Conservation (phyloP, 2,797 vertebrate species). For the Alexandromys oeconomus region DNA sequence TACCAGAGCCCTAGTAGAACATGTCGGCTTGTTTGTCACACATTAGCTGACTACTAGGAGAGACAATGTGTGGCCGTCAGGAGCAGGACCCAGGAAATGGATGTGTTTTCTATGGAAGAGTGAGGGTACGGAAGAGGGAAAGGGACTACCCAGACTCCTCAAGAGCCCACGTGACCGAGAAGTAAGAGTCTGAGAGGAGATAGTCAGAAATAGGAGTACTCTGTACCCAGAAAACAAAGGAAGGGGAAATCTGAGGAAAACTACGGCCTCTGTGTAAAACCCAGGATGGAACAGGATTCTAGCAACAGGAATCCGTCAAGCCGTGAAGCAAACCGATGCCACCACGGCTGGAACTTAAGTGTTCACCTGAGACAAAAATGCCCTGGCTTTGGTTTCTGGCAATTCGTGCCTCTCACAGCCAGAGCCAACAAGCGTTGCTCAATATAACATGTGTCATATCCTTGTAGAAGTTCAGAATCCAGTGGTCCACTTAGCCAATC, state of each 20-base stretch:
- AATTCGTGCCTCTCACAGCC: slow-evolving; percentile 30
- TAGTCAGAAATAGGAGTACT: neutral
- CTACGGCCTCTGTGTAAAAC: accelerated
- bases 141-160: neutral
- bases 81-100: neutral
- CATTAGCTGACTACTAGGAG: neutral
- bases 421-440: neutral
- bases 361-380: neutral
- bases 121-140: neutral
- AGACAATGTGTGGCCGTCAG: neutral
- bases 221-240: neutral
- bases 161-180: neutral
- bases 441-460: neutral
- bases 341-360: neutral
- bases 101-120: neutral
- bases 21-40: neutral
- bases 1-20: neutral
- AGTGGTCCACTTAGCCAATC: neutral
- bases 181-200: neutral
- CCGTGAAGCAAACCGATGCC: neutral
- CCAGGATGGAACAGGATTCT: neutral
- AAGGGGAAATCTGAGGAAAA: neutral
- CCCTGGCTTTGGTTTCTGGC: neutral
- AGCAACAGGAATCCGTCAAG: neutral
- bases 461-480: neutral